These are phyloP conservation scores for Mormoops blainvillei DNA, from an alignment of 2,113 vertebrate genomes.

Conservation along the genomic window DNA sequence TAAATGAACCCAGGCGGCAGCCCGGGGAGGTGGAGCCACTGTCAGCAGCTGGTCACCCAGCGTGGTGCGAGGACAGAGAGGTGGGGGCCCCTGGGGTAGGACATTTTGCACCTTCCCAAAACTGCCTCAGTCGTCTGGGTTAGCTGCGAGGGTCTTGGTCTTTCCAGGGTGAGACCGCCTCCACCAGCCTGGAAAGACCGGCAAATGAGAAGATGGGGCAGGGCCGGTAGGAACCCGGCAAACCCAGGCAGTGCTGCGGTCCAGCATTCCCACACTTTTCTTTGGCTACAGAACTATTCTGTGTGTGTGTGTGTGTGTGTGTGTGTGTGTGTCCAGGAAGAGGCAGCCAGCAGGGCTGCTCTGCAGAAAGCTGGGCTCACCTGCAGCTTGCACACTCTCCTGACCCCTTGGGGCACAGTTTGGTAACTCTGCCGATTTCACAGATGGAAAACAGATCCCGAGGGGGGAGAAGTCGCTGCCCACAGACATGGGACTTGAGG, in stretches of 20 bases:
- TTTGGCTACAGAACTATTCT: not conserved
- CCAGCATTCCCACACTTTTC: not conserved
- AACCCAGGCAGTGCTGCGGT: not conserved
- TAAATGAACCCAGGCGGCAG: not conserved
- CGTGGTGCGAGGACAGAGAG: not conserved
- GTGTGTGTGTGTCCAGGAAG: not conserved
- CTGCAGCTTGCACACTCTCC: not conserved
- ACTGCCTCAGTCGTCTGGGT: not conserved
- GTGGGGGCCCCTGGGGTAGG: not conserved
- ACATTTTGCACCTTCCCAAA: not conserved
- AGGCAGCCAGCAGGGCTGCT: not conserved
- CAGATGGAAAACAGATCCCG: not conserved
- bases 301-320: not conserved
- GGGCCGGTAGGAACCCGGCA: not conserved
- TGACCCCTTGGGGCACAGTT: not conserved
- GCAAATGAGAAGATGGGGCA: not conserved
- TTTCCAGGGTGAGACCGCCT: not conserved
- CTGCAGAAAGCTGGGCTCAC: not conserved
- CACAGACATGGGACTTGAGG: not conserved
- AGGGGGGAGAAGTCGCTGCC: not conserved
- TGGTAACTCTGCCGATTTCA: not conserved
- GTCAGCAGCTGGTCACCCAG: not conserved
- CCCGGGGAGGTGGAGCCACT: fast-evolving
- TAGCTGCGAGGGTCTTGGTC: not conserved
- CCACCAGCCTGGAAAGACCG: not conserved